Evolutionary conservation across 1,140 invertebrate species (phyloP).

Genomic region (Penaeus vannamei): DNA sequence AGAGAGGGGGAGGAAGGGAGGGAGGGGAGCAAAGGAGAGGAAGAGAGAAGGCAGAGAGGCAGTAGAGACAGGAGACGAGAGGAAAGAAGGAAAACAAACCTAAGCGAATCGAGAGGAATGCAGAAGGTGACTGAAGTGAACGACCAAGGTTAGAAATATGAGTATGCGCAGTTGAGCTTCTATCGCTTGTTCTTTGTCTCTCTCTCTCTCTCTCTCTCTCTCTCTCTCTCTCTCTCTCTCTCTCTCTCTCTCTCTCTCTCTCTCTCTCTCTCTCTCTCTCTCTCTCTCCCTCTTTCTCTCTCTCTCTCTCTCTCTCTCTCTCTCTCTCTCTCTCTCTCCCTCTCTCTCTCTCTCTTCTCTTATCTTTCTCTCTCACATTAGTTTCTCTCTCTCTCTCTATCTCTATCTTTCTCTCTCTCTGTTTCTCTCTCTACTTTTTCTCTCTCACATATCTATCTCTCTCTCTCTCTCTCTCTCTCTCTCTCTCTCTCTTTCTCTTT

Average conservation of each 20-base stretch:
- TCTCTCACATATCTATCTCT: too few species aligned
- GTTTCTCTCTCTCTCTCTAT: constrained; percentile 34
- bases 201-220: constrained; percentile 17
- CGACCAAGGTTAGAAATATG: too few species aligned
- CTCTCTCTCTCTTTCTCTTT: too few species aligned
- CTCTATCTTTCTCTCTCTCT: constrained; percentile 32
- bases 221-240: neutral
- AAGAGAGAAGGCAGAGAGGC: neutral
- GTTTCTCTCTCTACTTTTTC: neutral
- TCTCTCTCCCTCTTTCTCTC: neutral
- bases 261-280: neutral
- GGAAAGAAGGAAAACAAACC: neutral
- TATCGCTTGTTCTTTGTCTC: neutral
- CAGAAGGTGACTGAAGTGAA: too few species aligned
- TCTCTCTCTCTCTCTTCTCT: constrained; percentile 37
- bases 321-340: neutral
- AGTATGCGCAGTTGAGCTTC: too few species aligned
- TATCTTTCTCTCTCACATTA: constrained; percentile 34
- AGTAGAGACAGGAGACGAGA: neutral
- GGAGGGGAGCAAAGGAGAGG: neutral
- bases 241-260: neutral
- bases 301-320: neutral
- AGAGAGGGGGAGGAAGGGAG: neutral
- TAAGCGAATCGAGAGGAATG: too few species aligned
- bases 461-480: too few species aligned